A percentile compares a stretch with the other conserved stretches of the same genome.
phyloP scores from a whole-genome alignment of 2,888 invertebrate species.

The Cephus sareptanus region DNA sequence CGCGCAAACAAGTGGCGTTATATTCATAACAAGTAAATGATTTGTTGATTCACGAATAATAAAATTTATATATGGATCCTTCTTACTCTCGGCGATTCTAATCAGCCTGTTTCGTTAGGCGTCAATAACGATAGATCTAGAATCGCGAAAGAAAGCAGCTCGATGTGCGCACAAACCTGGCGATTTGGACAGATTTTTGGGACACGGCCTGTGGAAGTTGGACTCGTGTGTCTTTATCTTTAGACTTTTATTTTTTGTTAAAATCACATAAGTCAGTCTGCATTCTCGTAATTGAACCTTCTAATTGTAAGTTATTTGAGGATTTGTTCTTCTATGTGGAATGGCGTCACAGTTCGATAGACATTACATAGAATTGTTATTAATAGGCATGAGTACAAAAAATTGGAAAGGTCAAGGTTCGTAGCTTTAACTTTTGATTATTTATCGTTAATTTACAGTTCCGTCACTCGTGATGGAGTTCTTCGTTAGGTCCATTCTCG shows the following conservation, averaged over 20 bases:
- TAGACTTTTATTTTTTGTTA: constrained; percentile 20
- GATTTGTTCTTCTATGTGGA: not conserved
- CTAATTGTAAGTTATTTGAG: not conserved
- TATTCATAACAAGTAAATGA: not conserved
- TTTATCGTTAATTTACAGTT: constrained; percentile 6
- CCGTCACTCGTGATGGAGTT: constrained; percentile 45
- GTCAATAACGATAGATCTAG: not conserved
- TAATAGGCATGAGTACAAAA: constrained; percentile 17
- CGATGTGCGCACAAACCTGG: not conserved
- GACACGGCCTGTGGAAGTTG: not conserved
- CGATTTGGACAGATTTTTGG: not conserved
- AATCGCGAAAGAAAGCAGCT: not conserved
- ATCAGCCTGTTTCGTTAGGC: not conserved
- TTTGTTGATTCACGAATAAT: not conserved
- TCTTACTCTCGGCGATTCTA: not conserved
- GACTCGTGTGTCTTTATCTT: constrained; percentile 8
- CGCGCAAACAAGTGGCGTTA: not conserved
- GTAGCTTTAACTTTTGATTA: constrained; percentile 19
- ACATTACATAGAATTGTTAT: not conserved
- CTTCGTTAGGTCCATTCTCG: constrained; percentile 42
- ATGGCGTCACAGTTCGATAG: not conserved
- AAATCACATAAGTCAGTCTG: not conserved
- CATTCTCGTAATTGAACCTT: not conserved
- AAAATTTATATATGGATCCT: not conserved
- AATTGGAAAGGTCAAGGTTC: constrained; percentile 48